phyloP scores from a whole-genome alignment of 2,888 invertebrate genomes.

The Seladonia tumulorum region DNA sequence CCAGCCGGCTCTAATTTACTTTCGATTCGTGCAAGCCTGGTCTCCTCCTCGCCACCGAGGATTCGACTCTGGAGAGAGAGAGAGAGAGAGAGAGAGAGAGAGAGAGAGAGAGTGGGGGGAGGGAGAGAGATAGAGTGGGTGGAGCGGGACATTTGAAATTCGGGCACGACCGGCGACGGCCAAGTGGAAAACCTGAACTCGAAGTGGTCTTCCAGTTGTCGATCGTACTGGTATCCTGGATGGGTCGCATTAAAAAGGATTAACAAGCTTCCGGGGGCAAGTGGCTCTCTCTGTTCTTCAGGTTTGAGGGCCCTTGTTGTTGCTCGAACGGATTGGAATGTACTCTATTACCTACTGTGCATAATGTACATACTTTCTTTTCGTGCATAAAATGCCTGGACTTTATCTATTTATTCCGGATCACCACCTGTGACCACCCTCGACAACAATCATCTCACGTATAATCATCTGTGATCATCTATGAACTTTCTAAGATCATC shows the following conservation, averaged over 20 bases:
- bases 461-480: no score
- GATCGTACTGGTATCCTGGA: neutral
- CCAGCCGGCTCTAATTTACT: constrained; percentile 8
- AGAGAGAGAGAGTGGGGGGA: neutral
- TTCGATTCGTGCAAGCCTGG: neutral
- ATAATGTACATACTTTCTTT: neutral
- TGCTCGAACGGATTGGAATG: neutral
- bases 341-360: neutral
- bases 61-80: neutral
- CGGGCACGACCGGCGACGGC: neutral
- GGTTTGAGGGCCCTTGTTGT: neutral
- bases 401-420: neutral
- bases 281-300: neutral
- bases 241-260: neutral
- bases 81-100: neutral
- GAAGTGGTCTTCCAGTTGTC: neutral
- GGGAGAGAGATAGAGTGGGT: neutral
- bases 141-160: neutral
- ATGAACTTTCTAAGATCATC: no score
- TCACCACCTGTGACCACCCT: no score
- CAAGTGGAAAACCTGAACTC: neutral
- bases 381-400: neutral
- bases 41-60: neutral
- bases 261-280: neutral
- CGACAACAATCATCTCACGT: no score